These are phyloP conservation scores for Protomyctophum bolini DNA, from an alignment of 2,113 vertebrate genomes.

Conservation along the genomic window DNA sequence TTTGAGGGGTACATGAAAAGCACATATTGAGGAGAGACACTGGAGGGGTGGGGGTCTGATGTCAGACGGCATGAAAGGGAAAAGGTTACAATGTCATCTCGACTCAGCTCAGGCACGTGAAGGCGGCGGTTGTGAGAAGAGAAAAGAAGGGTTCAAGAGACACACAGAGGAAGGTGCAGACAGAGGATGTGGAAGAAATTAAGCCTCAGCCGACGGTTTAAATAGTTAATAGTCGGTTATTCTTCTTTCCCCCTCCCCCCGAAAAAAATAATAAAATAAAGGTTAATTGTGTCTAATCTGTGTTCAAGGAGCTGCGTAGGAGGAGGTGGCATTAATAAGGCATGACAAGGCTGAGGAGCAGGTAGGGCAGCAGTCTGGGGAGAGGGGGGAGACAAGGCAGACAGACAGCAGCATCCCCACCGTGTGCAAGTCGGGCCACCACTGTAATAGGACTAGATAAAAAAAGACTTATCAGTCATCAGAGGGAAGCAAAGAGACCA, in stretches of 20 bases:
- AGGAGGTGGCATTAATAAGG: constrained; percentile 71
- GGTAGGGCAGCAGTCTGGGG: constrained; percentile 55
- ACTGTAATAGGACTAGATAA: constrained; percentile 52
- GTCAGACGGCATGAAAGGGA: constrained; percentile 20
- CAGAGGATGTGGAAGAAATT: not conserved
- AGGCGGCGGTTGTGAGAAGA: not conserved
- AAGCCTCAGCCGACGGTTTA: constrained; percentile 27
- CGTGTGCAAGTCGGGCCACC: constrained; percentile 39
- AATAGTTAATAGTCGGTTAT: constrained; percentile 64
- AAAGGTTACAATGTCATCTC: constrained; percentile 25
- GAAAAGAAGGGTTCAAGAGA: not conserved
- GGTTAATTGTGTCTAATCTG: constrained; percentile 78
- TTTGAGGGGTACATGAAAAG: constrained; percentile 51
- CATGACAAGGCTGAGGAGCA: constrained; percentile 61
- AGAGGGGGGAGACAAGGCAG: constrained; percentile 19
- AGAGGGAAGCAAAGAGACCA: constrained; percentile 9
- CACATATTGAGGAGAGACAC: constrained; percentile 29
- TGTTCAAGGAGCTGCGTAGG: constrained; percentile 56
- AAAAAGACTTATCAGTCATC: constrained; percentile 59
- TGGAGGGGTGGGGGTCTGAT: constrained; percentile 9
- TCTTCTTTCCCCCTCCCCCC: constrained; percentile 35
- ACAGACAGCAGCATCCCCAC: constrained; percentile 43
- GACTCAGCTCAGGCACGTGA: constrained; percentile 7
- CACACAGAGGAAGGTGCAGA: constrained; percentile 4
- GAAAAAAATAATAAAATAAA: constrained; percentile 45